phyloP scores from a whole-genome alignment of 2,113 vertebrate species.

The Atherinomorus stipes region DNA sequence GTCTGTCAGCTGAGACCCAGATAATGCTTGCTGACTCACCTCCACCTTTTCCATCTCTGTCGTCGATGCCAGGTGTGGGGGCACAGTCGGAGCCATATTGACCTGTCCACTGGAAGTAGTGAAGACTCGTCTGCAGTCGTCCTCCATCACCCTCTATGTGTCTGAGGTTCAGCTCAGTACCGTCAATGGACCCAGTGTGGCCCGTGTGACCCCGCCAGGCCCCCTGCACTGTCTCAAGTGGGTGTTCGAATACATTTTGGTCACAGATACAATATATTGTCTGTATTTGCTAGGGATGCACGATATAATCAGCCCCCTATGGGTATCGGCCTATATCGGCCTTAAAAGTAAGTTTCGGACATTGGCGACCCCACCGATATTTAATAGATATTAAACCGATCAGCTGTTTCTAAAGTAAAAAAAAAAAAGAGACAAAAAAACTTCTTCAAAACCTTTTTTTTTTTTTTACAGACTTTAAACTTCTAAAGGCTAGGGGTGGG shows the following conservation, averaged over 20 bases:
- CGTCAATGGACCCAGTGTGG: conserved; percentile 89
- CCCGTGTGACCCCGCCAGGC: conserved; percentile 91
- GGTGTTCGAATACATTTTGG: conserved; percentile 50
- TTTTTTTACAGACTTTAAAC: no score
- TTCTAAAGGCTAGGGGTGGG: no score
- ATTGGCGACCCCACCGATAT: no score
- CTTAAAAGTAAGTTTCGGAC: no score
- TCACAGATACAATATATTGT: neutral
- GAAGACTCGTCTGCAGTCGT: conserved; percentile 97
- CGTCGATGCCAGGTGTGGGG: conserved; percentile 89
- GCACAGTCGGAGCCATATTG: conserved; percentile 97
- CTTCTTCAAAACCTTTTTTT: no score
- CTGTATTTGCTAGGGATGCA: neutral
- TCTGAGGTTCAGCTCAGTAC: conserved; percentile 96
- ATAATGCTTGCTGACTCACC: neutral
- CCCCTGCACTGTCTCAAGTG: conserved; percentile 97
- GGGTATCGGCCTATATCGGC: no score
- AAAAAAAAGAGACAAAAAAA: no score
- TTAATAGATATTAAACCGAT: no score
- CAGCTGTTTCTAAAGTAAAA: no score
- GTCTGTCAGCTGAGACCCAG: neutral
- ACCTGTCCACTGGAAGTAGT: conserved; percentile 99
- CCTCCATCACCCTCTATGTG: conserved; percentile 92
- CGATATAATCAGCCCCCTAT: no score
- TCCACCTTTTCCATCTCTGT: neutral